Evolutionary conservation across 2,888 invertebrate species (phyloP).

Genomic region (Acanthococcus lagerstroemiae): DNA sequence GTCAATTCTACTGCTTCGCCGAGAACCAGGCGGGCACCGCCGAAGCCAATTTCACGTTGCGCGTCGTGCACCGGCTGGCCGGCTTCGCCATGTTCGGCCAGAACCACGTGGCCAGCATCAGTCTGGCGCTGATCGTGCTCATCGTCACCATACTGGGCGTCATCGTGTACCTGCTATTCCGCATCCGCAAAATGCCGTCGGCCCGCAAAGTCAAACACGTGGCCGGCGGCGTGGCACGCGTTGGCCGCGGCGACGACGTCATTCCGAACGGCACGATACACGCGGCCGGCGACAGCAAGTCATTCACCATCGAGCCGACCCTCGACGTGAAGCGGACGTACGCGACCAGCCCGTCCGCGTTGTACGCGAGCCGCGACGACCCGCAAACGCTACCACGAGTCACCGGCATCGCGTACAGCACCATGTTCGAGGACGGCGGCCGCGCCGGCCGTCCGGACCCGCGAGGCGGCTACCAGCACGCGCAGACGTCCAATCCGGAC

Average conservation of each 20-base stretch:
- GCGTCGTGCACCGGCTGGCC: constrained; percentile 64
- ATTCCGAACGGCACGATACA: constrained; percentile 45
- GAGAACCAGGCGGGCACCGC: constrained; percentile 80
- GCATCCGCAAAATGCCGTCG: constrained; percentile 58
- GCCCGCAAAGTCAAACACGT: constrained; percentile 36
- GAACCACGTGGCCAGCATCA: constrained; percentile 75
- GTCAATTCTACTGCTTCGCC: constrained; percentile 79
- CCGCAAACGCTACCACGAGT: constrained; percentile 31
- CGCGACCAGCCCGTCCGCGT: not conserved
- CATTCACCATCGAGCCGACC: constrained; percentile 5
- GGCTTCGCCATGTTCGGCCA: constrained; percentile 73
- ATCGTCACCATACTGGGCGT: constrained; percentile 63
- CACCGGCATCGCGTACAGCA: not conserved
- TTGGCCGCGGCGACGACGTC: constrained; percentile 65
- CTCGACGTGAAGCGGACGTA: constrained; percentile 3
- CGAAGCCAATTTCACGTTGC: constrained; percentile 79
- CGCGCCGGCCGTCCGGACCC: constrained; percentile 1
- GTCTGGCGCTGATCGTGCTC: constrained; percentile 67
- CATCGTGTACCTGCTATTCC: constrained; percentile 61
- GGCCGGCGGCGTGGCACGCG: too few relatives aligned
- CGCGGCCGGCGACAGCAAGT: not conserved
- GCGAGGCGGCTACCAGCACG: constrained; percentile 43
- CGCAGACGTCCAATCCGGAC: constrained; percentile 68
- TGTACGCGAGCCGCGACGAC: constrained; percentile 14
- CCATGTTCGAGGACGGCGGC: constrained; percentile 25